Evolutionary conservation across 1,140 invertebrate genomes (phyloP).

Genomic region (Belonocnema kinseyi): DNA sequence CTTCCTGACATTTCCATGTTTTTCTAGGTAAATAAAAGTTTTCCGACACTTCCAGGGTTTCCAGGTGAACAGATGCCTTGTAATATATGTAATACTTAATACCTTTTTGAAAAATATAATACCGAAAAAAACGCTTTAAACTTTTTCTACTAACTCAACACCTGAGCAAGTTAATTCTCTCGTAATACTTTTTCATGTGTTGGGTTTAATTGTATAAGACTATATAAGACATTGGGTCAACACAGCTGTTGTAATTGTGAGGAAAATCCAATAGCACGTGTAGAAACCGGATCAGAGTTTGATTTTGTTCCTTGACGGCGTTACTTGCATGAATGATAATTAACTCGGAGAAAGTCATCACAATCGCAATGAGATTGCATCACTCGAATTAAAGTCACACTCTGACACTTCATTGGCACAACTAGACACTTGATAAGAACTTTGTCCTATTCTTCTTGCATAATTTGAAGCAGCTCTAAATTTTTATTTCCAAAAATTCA

Average conservation of each 20-base stretch:
- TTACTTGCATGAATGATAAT: constrained; percentile 29
- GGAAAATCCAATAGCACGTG: constrained; percentile 26
- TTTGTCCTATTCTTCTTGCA: background rate
- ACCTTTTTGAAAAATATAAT: no score
- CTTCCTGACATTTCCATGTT: no score
- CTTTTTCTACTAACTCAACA: constrained; percentile 7
- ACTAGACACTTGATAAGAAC: constrained; percentile 2
- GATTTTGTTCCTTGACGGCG: constrained; percentile 17
- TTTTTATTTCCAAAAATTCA: no score
- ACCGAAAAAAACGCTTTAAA: background rate
- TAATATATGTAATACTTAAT: no score
- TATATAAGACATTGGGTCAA: constrained; percentile 22
- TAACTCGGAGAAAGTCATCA: constrained; percentile 8
- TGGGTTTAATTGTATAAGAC: background rate
- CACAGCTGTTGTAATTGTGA: constrained; percentile 19
- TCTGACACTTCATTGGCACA: constrained; percentile 2
- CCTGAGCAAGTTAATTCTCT: constrained; percentile 6
- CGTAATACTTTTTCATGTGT: constrained; percentile 28
- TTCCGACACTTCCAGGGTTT: no score
- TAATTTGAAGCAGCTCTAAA: background rate
- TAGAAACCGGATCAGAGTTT: constrained; percentile 27
- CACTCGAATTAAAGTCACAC: background rate
- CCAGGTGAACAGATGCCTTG: no score
- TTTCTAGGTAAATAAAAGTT: no score
- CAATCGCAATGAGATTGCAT: constrained; percentile 19